phyloP scores from a whole-genome alignment of 2,113 vertebrate genomes.

The Phylloscopus trochilus region DNA sequence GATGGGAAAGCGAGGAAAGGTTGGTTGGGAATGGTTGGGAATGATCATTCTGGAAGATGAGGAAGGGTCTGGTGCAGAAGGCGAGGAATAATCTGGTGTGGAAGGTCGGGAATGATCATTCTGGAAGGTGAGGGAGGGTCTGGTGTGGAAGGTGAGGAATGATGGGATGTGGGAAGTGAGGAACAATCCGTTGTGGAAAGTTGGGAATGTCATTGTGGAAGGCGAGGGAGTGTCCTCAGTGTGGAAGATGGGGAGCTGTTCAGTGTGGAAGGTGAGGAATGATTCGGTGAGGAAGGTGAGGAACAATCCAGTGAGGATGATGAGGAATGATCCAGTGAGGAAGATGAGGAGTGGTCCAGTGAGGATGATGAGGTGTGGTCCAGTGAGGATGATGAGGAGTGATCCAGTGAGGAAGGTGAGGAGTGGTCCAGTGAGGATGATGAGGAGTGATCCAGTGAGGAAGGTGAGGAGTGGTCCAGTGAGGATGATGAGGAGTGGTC shows the following conservation, averaged over 20 bases:
- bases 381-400: no score
- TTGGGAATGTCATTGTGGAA: not conserved
- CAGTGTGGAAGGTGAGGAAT: not conserved
- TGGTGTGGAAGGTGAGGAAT: not conserved
- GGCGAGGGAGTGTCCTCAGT: not conserved
- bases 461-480: not conserved
- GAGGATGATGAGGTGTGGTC: not conserved
- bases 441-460: not conserved
- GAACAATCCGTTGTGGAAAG: not conserved
- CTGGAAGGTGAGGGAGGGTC: no score
- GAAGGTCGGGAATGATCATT: not conserved
- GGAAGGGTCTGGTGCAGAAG: not conserved
- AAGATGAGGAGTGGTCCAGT: rapidly evolving
- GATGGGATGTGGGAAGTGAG: not conserved
- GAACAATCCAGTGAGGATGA: not conserved
- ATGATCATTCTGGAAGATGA: not conserved
- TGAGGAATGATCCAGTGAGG: not conserved
- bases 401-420: not conserved
- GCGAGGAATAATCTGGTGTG: no score
- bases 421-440: rapidly evolving
- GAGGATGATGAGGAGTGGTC: not conserved
- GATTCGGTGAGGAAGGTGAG: rapidly evolving
- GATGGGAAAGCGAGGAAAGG: not conserved
- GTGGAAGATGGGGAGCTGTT: not conserved
- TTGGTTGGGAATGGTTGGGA: not conserved